phyloP scores from a whole-genome alignment of 92 coral and sea anemone species.

The Blastomussa wellsi region DNA sequence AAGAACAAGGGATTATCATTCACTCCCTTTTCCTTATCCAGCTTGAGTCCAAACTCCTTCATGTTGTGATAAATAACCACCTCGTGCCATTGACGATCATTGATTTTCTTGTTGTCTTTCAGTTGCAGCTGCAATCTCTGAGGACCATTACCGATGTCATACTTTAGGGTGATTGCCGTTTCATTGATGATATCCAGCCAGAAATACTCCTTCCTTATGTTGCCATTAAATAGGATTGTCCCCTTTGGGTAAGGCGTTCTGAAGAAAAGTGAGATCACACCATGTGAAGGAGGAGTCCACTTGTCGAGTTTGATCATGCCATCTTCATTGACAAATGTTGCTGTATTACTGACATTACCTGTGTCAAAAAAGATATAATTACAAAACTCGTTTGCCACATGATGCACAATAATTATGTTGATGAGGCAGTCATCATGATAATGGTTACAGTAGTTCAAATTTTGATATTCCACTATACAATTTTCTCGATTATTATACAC shows the following conservation, averaged over 20 bases:
- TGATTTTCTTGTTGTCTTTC: conserved; percentile 38
- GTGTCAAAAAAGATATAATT: background rate
- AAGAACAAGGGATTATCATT: conserved; percentile 49
- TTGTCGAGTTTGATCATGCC: conserved; percentile 51
- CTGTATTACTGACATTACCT: conserved; percentile 82
- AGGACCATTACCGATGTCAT: conserved; percentile 67
- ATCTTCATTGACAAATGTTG: conserved; percentile 83
- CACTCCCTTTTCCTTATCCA: conserved; percentile 43
- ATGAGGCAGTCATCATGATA: too few relatives aligned
- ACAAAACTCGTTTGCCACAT: background rate
- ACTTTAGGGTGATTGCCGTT: conserved; percentile 57
- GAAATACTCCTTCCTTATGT: conserved; percentile 52
- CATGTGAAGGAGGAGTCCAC: conserved; percentile 65
- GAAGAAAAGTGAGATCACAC: conserved; percentile 69
- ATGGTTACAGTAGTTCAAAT: too few relatives aligned
- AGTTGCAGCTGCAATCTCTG: conserved; percentile 32
- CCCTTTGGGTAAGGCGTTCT: conserved; percentile 81
- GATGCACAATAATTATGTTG: too few relatives aligned
- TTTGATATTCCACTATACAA: too few relatives aligned
- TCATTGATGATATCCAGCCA: conserved; percentile 60
- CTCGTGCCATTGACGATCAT: conserved; percentile 71
- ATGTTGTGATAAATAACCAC: conserved; percentile 71
- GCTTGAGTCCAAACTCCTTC: conserved; percentile 67
- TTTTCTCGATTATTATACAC: too few relatives aligned
- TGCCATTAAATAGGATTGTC: conserved; percentile 68